Evolutionary conservation across 2,797 vertebrate species (phyloP).

Genomic region (Yasuhikotakia modesta): DNA sequence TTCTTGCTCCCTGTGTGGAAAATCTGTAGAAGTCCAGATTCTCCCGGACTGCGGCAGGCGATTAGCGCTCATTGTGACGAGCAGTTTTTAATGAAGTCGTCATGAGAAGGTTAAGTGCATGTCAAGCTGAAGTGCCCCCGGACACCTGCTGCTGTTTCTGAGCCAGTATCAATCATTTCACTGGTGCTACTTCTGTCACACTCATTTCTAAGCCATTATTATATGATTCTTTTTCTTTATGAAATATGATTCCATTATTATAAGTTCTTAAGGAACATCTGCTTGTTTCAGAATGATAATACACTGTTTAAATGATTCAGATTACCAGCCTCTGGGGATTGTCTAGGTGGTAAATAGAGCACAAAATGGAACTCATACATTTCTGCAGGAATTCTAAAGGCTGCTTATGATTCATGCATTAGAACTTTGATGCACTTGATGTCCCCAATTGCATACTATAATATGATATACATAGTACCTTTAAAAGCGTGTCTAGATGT

Average conservation of each 20-base stretch:
- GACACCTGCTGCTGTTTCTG: slow-evolving; percentile 49
- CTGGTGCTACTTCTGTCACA: slow-evolving; percentile 7
- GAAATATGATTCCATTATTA: too few relatives aligned
- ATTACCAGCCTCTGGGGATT: too few relatives aligned
- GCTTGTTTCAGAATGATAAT: not conserved
- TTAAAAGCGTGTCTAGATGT: too few relatives aligned
- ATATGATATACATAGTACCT: too few relatives aligned
- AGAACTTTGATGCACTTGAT: too few relatives aligned
- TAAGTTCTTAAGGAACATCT: not conserved
- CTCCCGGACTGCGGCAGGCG: slow-evolving; percentile 3
- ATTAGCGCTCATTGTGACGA: slow-evolving; percentile 21
- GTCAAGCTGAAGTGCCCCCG: slow-evolving; percentile 24
- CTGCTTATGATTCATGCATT: too few relatives aligned
- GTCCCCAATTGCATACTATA: too few relatives aligned
- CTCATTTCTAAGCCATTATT: slow-evolving; percentile 25
- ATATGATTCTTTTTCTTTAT: too few relatives aligned
- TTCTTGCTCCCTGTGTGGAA: slow-evolving; percentile 62
- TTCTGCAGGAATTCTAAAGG: too few relatives aligned
- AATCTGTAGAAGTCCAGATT: slow-evolving; percentile 60
- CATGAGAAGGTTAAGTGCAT: slow-evolving; percentile 42
- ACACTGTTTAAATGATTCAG: too few relatives aligned
- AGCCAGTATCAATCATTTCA: slow-evolving; percentile 11
- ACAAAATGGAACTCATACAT: too few relatives aligned
- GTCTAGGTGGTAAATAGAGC: too few relatives aligned
- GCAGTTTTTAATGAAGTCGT: slow-evolving; percentile 52